Percentiles rank a stretch among this genome's conserved stretches.
Conservation (phyloP, 2,797 vertebrate genomes). For the Channallabes apus region DNA sequence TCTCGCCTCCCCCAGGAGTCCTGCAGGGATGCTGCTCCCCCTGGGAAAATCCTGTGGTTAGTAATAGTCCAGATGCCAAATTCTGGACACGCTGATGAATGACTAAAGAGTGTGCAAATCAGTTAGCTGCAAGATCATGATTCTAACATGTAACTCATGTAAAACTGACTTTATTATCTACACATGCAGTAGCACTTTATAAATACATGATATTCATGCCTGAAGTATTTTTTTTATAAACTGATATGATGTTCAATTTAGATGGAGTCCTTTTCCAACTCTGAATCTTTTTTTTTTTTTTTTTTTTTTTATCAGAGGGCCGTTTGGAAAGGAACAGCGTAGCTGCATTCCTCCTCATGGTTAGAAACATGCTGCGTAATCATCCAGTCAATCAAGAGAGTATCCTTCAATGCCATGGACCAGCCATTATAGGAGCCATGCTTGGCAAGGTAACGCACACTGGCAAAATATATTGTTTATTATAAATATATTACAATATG, state of each 20-base stretch:
- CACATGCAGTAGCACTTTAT: background rate
- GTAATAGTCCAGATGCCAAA: slow-evolving; percentile 12
- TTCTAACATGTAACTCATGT: background rate
- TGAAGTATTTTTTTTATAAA: background rate
- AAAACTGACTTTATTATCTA: background rate
- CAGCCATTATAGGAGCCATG: slow-evolving; percentile 86
- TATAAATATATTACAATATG: background rate
- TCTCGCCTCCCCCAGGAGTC: slow-evolving; percentile 80
- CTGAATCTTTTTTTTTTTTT: background rate
- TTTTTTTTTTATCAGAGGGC: slow-evolving; percentile 77
- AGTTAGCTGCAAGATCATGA: background rate
- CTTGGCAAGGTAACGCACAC: slow-evolving; percentile 83
- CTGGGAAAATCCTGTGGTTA: slow-evolving; percentile 86
- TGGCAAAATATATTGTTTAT: no score
- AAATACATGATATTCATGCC: no score
- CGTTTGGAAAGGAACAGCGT: slow-evolving; percentile 88
- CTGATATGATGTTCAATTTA: background rate
- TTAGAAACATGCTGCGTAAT: slow-evolving; percentile 87
- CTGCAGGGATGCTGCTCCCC: slow-evolving; percentile 84
- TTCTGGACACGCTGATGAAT: background rate
- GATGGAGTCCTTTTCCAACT: no score
- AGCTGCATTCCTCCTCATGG: slow-evolving; percentile 91
- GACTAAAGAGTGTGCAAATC: background rate
- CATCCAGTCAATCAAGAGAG: slow-evolving; percentile 92
- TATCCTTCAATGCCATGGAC: slow-evolving; percentile 89